These are phyloP conservation scores for Apotomis turbidana DNA, from an alignment of 2,888 invertebrate genomes.

Conservation along the genomic window DNA sequence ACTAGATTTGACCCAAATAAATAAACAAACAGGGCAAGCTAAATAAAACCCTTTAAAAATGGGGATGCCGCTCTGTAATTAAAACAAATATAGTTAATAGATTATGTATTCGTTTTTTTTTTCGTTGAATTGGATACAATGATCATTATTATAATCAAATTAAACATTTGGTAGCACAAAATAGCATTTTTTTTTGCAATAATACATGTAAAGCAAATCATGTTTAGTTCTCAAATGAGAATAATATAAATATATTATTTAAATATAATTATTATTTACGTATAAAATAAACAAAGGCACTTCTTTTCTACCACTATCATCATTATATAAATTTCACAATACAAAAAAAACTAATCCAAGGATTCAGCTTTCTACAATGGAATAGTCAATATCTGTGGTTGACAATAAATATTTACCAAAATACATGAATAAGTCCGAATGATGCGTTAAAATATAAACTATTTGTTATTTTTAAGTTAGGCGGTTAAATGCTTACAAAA, in stretches of 20 bases:
- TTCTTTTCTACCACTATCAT: not conserved
- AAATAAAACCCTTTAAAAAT: too few species aligned
- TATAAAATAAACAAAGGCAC: not conserved
- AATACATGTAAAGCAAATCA: conserved; percentile 28
- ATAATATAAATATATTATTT: not conserved
- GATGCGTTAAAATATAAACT: too few species aligned
- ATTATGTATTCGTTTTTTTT: conserved; percentile 18
- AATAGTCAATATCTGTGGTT: too few species aligned
- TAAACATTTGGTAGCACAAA: conserved; percentile 31
- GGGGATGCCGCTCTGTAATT: not conserved
- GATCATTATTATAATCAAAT: conserved; percentile 21
- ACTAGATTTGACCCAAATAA: too few species aligned
- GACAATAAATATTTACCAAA: too few species aligned
- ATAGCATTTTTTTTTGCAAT: conserved; percentile 18
- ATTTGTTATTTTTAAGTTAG: too few species aligned
- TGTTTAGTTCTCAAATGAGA: conserved; percentile 1
- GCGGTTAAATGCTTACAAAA: too few species aligned
- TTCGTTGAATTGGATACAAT: conserved; percentile 16
- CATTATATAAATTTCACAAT: too few species aligned
- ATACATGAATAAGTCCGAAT: too few species aligned
- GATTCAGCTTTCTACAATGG: too few species aligned
- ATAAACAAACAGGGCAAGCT: too few species aligned
- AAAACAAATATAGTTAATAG: conserved; percentile 18
- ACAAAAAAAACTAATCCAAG: too few species aligned
- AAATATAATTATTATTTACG: not conserved